Conservation (phyloP, 1,140 invertebrate species). For the Brachionus calyciflorus region DNA sequence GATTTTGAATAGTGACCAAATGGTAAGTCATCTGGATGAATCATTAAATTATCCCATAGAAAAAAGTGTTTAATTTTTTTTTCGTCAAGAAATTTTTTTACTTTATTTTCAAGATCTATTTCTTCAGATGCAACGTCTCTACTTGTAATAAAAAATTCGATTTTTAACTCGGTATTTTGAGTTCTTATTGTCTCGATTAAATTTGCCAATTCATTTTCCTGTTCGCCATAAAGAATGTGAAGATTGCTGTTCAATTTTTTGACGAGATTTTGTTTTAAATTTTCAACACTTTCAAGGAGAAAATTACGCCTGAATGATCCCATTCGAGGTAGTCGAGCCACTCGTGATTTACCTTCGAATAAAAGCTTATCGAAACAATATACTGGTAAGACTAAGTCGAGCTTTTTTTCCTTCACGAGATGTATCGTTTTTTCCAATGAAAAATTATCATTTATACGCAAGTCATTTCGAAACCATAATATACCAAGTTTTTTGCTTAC, state of each 20-base stretch:
- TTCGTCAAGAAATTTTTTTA: slow-evolving; percentile 49
- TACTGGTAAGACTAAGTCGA: slow-evolving; percentile 54
- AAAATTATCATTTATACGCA: slow-evolving; percentile 56
- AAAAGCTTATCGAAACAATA: slow-evolving; percentile 60
- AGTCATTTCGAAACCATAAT: slow-evolving; percentile 52
- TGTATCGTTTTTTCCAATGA: slow-evolving; percentile 49
- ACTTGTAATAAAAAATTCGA: slow-evolving; percentile 30
- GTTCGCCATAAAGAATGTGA: slow-evolving; percentile 53
- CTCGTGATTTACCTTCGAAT: slow-evolving; percentile 53
- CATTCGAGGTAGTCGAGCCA: slow-evolving; percentile 57
- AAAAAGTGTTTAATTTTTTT: slow-evolving; percentile 52
- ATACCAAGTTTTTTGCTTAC: slow-evolving; percentile 23
- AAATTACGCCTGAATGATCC: slow-evolving; percentile 55
- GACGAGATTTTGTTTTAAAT: slow-evolving; percentile 52
- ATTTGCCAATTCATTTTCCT: slow-evolving; percentile 54
- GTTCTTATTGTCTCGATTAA: slow-evolving; percentile 51
- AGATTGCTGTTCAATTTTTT: slow-evolving; percentile 53
- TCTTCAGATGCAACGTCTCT: slow-evolving; percentile 52
- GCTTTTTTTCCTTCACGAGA: slow-evolving; percentile 49
- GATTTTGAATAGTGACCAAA: slow-evolving; percentile 51
- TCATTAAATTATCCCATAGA: slow-evolving; percentile 59
- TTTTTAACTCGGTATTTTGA: slow-evolving; percentile 48
- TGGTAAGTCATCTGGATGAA: slow-evolving; percentile 59
- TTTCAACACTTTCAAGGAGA: slow-evolving; percentile 53
- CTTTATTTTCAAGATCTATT: slow-evolving; percentile 54